Percentiles rank a stretch among this genome's conserved stretches.
Conservation (phyloP, 2,797 vertebrate genomes). For the Anguilla anguilla region DNA sequence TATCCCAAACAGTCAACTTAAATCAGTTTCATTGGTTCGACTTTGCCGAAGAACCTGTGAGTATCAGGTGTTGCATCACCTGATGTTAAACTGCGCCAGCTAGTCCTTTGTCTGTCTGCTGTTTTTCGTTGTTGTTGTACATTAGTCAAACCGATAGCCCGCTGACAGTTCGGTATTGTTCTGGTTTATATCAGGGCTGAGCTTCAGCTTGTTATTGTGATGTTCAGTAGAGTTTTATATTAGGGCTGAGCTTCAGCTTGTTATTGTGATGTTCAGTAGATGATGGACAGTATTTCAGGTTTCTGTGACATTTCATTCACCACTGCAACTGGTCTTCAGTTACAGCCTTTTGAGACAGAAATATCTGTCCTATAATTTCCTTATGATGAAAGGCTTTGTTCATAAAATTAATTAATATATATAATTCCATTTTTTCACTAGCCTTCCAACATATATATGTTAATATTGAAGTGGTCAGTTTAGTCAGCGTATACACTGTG, state of each 20-base stretch:
- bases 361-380: not conserved
- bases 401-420: not conserved
- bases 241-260: not conserved
- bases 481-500: not conserved
- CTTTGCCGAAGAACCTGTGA: not conserved
- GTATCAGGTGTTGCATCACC: not conserved
- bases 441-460: not conserved
- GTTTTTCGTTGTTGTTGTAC: not conserved
- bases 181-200: not conserved
- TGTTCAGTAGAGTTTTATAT: not conserved
- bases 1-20: not conserved
- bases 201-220: not conserved
- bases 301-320: not conserved
- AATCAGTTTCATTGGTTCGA: not conserved
- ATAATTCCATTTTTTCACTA: not conserved
- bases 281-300: not conserved
- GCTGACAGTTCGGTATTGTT: not conserved
- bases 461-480: not conserved
- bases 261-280: not conserved
- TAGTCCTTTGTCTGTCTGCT: not conserved
- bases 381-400: not conserved
- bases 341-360: not conserved
- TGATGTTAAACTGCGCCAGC: not conserved
- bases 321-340: not conserved
- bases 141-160: not conserved